phyloP scores from a whole-genome alignment of 2,797 vertebrate species.

The Lutjanus campechanus region DNA sequence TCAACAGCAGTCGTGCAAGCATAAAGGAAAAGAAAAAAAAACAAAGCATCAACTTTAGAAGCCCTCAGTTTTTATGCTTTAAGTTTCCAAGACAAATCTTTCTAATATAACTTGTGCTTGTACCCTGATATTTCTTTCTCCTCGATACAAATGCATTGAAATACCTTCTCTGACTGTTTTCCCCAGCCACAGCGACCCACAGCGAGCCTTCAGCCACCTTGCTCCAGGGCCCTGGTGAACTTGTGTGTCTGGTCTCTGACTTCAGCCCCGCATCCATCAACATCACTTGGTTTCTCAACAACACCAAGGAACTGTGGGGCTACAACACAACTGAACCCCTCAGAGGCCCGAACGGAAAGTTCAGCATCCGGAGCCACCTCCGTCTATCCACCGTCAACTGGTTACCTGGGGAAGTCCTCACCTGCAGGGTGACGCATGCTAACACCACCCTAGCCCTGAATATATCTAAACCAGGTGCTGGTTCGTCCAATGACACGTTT shows the following conservation, averaged over 20 bases:
- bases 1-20: neutral
- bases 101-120: no score
- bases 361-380: slow-evolving; percentile 76
- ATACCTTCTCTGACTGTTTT: neutral
- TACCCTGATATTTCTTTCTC: neutral
- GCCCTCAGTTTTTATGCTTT: no score
- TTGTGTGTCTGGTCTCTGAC: slow-evolving; percentile 79
- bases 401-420: slow-evolving; percentile 65
- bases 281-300: slow-evolving; percentile 77
- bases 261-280: slow-evolving; percentile 81
- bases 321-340: slow-evolving; percentile 58
- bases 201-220: slow-evolving; percentile 67
- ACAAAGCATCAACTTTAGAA: no score
- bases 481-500: neutral
- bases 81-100: no score
- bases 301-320: slow-evolving; percentile 3
- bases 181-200: slow-evolving; percentile 59
- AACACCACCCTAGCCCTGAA: slow-evolving; percentile 54
- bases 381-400: slow-evolving; percentile 48
- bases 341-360: slow-evolving; percentile 74
- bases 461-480: slow-evolving; percentile 71
- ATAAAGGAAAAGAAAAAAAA: neutral
- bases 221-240: slow-evolving; percentile 65
- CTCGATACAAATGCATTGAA: neutral
- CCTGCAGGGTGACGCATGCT: slow-evolving; percentile 75